Percentiles rank a stretch among this genome's conserved stretches.
Evolutionary conservation across 2,888 invertebrate genomes (phyloP).

Genomic region (Bombyx huttoni): DNA sequence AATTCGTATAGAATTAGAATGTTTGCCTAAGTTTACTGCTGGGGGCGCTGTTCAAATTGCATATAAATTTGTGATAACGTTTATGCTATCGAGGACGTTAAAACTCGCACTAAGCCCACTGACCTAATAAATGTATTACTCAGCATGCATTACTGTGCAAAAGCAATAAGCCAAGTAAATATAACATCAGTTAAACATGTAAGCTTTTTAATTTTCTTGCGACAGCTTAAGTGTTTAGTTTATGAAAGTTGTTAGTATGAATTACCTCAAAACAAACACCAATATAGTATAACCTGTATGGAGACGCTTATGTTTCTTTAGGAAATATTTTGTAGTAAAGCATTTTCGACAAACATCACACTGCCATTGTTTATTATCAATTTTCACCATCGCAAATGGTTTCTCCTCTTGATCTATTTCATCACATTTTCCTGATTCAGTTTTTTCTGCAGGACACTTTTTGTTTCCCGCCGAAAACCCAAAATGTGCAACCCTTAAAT

Average conservation of each 20-base stretch:
- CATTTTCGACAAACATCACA: slow-evolving; percentile 88
- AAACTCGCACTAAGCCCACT: too few species aligned
- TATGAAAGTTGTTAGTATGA: slow-evolving; percentile 44
- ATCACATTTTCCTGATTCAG: slow-evolving; percentile 12
- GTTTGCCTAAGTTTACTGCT: too few species aligned
- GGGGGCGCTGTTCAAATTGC: too few species aligned
- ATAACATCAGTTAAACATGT: background rate
- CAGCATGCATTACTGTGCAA: background rate
- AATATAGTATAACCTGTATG: slow-evolving; percentile 79
- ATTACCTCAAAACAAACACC: slow-evolving; percentile 60
- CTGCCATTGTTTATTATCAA: slow-evolving; percentile 85
- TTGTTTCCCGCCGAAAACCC: slow-evolving; percentile 56
- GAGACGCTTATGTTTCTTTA: slow-evolving; percentile 89
- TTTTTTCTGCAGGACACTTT: slow-evolving; percentile 16
- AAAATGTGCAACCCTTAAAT: slow-evolving; percentile 84
- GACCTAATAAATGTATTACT: background rate
- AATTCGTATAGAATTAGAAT: too few species aligned
- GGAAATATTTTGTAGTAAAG: slow-evolving; percentile 90
- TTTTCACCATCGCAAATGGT: slow-evolving; percentile 28
- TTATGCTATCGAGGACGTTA: too few species aligned
- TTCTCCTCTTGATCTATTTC: slow-evolving; percentile 23
- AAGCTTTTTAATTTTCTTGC: background rate
- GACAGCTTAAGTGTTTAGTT: background rate
- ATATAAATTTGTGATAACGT: too few species aligned
- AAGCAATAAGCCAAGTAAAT: background rate